phyloP scores from a whole-genome alignment of 2,888 invertebrate species.

The Oxycera nigricornis region DNA sequence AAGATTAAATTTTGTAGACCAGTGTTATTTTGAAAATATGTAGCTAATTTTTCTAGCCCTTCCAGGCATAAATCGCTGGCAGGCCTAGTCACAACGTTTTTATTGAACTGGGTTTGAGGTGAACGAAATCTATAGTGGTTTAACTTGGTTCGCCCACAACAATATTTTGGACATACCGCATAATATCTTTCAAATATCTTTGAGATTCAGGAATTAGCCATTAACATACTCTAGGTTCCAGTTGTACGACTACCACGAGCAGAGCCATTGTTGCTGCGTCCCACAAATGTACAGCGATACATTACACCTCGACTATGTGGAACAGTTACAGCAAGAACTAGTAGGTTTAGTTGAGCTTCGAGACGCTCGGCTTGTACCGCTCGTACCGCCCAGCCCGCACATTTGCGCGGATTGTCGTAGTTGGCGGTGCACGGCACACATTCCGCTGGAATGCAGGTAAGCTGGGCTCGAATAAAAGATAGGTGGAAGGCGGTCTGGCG shows the following conservation, averaged over 20 bases:
- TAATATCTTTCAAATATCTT: too few species aligned
- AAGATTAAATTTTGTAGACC: not conserved
- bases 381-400: not conserved
- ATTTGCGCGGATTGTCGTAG: slow-evolving; percentile 15
- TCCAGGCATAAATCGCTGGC: too few species aligned
- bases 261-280: not conserved
- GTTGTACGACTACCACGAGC: not conserved
- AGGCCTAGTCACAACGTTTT: too few species aligned
- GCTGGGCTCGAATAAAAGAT: not conserved
- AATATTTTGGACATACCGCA: too few species aligned
- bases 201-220: too few species aligned
- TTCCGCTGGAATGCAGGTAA: slow-evolving; percentile 27
- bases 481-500: not conserved
- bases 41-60: too few species aligned
- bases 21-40: not conserved
- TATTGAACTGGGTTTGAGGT: too few species aligned
- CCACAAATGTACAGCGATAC: not conserved
- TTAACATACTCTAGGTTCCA: not conserved
- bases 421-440: slow-evolving; percentile 25
- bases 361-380: not conserved
- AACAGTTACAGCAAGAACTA: slow-evolving; percentile 26
- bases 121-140: too few species aligned
- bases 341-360: slow-evolving; percentile 6
- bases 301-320: slow-evolving; percentile 25
- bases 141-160: too few species aligned